phyloP scores from a whole-genome alignment of 2,797 vertebrate species.

The Oreochromis mossambicus region DNA sequence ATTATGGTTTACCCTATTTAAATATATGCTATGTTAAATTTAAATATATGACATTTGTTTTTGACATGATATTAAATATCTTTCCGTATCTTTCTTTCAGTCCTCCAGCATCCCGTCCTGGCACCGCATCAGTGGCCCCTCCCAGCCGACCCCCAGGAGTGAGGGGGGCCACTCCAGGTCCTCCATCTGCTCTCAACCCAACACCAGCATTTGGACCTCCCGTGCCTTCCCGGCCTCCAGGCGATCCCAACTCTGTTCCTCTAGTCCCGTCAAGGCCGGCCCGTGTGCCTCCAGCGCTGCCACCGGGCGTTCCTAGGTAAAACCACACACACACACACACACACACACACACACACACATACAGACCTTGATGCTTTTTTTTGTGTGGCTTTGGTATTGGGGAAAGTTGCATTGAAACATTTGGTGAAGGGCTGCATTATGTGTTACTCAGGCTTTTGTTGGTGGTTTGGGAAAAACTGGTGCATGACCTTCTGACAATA shows the following conservation, averaged over 20 bases:
- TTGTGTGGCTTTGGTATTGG: background rate
- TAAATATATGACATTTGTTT: background rate
- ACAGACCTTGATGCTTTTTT: background rate
- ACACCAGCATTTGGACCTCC: conserved; percentile 79
- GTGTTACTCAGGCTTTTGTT: conserved; percentile 7
- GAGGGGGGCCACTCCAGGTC: conserved; percentile 79
- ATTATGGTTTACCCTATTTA: background rate
- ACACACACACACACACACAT: background rate
- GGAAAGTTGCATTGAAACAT: background rate
- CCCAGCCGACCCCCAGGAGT: conserved; percentile 83
- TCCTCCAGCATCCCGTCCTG: conserved; percentile 74
- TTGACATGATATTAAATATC: background rate
- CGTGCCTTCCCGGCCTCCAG: conserved; percentile 80
- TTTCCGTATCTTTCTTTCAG: conserved; percentile 57
- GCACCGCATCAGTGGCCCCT: conserved; percentile 56
- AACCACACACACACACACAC: background rate
- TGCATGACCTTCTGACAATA: conserved; percentile 55
- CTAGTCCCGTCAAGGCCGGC: conserved; percentile 84
- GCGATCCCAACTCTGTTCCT: conserved; percentile 75
- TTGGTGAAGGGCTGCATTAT: conserved; percentile 9
- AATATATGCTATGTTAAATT: background rate
- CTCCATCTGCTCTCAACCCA: conserved; percentile 75
- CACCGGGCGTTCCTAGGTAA: conserved; percentile 84
- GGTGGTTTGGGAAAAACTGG: conserved; percentile 37
- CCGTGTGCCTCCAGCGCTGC: conserved; percentile 84